A percentile compares a stretch with the other conserved stretches of the same genome.
These are phyloP conservation scores for Lepetodrilus schrolli DNA, from an alignment of 2,888 invertebrate species.

Conservation along the genomic window DNA sequence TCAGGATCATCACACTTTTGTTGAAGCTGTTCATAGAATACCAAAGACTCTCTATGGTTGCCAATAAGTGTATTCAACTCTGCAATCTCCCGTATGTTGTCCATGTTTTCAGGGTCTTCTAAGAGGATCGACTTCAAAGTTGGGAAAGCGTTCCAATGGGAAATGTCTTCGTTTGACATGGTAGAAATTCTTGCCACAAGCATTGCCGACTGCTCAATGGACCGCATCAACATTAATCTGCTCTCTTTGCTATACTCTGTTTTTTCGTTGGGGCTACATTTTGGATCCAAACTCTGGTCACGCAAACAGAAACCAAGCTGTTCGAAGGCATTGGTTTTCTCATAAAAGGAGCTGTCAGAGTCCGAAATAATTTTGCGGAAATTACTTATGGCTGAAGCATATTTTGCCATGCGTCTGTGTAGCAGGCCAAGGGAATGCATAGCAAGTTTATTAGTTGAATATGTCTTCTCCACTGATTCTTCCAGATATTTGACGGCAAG, in stretches of 20 bases:
- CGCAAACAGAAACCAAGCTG: background rate
- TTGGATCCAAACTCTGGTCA: background rate
- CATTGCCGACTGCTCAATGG: background rate
- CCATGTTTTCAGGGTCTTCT: background rate
- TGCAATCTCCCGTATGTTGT: background rate
- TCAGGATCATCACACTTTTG: background rate
- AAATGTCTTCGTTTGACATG: background rate
- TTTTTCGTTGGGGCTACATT: background rate
- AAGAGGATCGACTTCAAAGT: background rate
- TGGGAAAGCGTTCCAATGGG: background rate
- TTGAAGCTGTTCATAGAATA: background rate
- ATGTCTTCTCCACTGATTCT: background rate
- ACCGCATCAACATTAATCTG: background rate
- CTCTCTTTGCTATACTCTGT: background rate
- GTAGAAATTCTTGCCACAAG: background rate
- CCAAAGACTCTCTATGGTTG: background rate
- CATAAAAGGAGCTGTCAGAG: background rate
- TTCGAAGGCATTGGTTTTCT: constrained; percentile 14
- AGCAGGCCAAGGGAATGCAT: constrained; percentile 22
- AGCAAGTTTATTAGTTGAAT: background rate
- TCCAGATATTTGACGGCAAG: constrained; percentile 12
- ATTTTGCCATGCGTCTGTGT: constrained; percentile 7
- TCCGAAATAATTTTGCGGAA: constrained; percentile 7
- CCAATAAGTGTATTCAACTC: background rate
- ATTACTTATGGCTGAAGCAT: background rate